These are phyloP conservation scores for Papilio elwesi DNA, from an alignment of 2,888 invertebrate species.

Conservation along the genomic window DNA sequence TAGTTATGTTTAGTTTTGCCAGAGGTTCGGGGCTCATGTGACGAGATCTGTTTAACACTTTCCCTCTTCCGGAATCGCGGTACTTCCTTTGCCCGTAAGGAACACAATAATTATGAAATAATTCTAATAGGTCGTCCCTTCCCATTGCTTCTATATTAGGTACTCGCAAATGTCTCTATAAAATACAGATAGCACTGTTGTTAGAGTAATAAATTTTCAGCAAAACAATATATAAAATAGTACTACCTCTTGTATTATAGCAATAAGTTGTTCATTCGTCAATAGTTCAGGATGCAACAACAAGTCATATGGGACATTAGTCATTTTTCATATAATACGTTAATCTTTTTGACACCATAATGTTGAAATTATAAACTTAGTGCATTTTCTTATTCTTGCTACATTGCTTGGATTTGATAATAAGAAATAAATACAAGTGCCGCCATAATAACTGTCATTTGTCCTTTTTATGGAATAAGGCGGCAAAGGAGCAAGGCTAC, in stretches of 20 bases:
- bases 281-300: constrained; percentile 77
- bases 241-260: constrained; percentile 73
- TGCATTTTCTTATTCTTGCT: neutral
- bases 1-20: constrained; percentile 50
- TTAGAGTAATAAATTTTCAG: constrained; percentile 29
- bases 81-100: constrained; percentile 77
- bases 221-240: constrained; percentile 10
- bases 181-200: constrained; percentile 45
- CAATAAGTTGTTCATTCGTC: constrained; percentile 68
- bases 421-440: constrained; percentile 22
- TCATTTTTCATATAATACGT: constrained; percentile 43
- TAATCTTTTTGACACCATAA: constrained; percentile 25
- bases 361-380: neutral
- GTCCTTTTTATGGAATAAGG: neutral
- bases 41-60: constrained; percentile 67
- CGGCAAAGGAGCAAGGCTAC: no score
- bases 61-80: constrained; percentile 72
- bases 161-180: constrained; percentile 70
- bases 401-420: neutral
- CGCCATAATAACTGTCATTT: constrained; percentile 40
- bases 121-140: constrained; percentile 68
- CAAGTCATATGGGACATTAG: constrained; percentile 73
- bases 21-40: constrained; percentile 59
- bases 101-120: constrained; percentile 76
- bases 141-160: constrained; percentile 61